Base-by-base conservation (phyloP, 2,888 invertebrate species). In the Matsumyia berberina region DNA sequence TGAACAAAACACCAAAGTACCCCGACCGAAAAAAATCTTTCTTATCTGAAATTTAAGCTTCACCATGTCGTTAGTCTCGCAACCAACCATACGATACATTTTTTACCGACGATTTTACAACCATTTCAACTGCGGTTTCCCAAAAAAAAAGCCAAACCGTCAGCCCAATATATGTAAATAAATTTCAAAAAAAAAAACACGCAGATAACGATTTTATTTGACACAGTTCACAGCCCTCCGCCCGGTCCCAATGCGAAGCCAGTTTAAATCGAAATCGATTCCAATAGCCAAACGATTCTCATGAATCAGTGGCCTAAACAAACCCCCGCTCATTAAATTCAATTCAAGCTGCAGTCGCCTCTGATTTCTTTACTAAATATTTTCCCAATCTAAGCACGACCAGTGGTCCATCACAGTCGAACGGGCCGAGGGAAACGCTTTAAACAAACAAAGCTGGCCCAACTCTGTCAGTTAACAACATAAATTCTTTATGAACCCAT, bases 401-500 rank as follows among this genome's bases (percentile, higher is more conserved):
- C 58, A 33, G 24, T 24, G 1, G 24, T 24, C 24, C 24, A n/a
- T n/a, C n/a, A n/a, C n/a, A n/a, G n/a, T n/a, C n/a, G n/a, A n/a
- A n/a, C n/a, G n/a, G n/a, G n/a, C n/a, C n/a, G n/a, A n/a, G n/a
- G n/a, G 29, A 39, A 57, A 29, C 58, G 57, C 64, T 82, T 70
- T 70, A 60, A 67, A 62, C 55, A 80, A 67, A 77, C 72, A 76
- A 64, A 73, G 66, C 62, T 42, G 46, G 44, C 51, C 55, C 53
- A 55, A 64, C 19, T 57, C 60, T 78, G 58, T 55, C 72, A 72
- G 72, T 77, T 83, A 77, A 83, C 82, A 67, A 64, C 35, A 78
- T 77, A 77, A 78, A 83, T 78, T 83, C 83, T 78, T 83, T 78
- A 83, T 73, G 78, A 78, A 67, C 83, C 62, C 67, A 72, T 73